phyloP scores from a whole-genome alignment of 64 coral and sea anemone species.

The Montipora foliosa region DNA sequence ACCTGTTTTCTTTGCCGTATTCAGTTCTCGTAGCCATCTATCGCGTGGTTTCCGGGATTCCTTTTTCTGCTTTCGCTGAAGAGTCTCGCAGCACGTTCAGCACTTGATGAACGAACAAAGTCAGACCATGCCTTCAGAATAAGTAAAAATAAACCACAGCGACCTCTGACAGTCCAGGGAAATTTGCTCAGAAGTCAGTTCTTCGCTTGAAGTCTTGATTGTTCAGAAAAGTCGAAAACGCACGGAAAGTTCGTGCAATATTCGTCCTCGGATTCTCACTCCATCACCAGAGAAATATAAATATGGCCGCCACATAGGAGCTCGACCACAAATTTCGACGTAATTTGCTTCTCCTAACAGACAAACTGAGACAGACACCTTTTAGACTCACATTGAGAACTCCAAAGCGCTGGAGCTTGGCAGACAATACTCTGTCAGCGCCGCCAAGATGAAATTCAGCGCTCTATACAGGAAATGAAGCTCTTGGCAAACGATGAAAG shows the following conservation, averaged over 20 bases:
- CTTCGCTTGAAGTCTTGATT: not conserved
- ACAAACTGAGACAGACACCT: not conserved
- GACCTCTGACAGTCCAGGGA: not conserved
- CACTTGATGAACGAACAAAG: not conserved
- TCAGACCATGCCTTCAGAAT: not conserved
- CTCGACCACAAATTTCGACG: not conserved
- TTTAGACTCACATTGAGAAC: not conserved
- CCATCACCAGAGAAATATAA: conserved; percentile 16
- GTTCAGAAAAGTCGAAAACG: not conserved
- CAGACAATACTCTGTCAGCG: not conserved
- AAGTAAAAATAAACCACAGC: not conserved
- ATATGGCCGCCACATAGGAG: conserved; percentile 30
- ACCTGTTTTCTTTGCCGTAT: conserved; percentile 75
- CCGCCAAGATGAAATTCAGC: not conserved
- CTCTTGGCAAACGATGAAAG: conserved; percentile 5
- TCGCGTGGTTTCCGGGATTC: conserved; percentile 3
- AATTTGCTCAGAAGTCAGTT: not conserved
- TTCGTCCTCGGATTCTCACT: conserved; percentile 24
- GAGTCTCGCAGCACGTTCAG: not conserved
- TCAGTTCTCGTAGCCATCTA: conserved; percentile 79
- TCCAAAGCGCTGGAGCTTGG: not conserved
- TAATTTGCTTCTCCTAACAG: not conserved
- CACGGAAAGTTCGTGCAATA: conserved; percentile 9
- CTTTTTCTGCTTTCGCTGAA: conserved; percentile 21
- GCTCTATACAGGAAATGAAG: conserved; percentile 11